These are phyloP conservation scores for Pantherophis alleghaniensis DNA, from an alignment of 2,797 vertebrate species.

Conservation along the genomic window DNA sequence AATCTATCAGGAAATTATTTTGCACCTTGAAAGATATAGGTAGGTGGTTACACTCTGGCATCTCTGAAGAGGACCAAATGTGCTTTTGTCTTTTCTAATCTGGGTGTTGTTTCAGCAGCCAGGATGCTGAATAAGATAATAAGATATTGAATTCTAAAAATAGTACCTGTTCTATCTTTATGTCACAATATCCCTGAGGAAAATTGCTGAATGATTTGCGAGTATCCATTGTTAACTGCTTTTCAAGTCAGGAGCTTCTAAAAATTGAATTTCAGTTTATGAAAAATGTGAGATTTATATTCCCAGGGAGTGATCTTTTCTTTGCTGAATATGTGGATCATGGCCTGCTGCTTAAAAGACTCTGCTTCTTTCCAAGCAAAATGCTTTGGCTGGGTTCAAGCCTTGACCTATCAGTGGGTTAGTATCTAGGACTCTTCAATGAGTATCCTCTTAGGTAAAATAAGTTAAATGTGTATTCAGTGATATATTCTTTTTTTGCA, in stretches of 20 bases:
- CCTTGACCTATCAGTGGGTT: not conserved
- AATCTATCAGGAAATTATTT: conserved; percentile 21
- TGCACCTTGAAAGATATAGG: conserved; percentile 12
- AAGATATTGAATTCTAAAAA: conserved; percentile 35
- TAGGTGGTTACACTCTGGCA: conserved; percentile 15
- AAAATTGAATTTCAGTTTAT: conserved; percentile 22
- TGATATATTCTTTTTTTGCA: not conserved
- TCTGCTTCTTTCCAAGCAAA: not conserved
- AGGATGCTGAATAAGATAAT: conserved; percentile 24
- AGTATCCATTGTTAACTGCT: conserved; percentile 6
- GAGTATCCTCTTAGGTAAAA: conserved; percentile 1
- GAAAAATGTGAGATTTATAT: conserved; percentile 15
- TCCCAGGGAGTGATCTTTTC: not conserved
- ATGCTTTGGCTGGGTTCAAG: not conserved
- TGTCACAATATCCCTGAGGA: not conserved
- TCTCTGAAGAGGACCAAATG: conserved; percentile 22
- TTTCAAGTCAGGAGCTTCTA: conserved; percentile 8
- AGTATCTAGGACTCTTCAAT: not conserved
- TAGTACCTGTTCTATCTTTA: conserved; percentile 16
- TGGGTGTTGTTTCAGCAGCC: conserved; percentile 6
- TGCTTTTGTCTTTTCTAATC: conserved; percentile 35
- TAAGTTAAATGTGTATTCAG: not conserved
- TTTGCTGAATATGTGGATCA: conserved; percentile 2
- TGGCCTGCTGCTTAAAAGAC: not conserved
- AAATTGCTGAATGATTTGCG: conserved; percentile 28